phyloP scores from a whole-genome alignment of 2,797 vertebrate species.

The Taeniopygia guttata region DNA sequence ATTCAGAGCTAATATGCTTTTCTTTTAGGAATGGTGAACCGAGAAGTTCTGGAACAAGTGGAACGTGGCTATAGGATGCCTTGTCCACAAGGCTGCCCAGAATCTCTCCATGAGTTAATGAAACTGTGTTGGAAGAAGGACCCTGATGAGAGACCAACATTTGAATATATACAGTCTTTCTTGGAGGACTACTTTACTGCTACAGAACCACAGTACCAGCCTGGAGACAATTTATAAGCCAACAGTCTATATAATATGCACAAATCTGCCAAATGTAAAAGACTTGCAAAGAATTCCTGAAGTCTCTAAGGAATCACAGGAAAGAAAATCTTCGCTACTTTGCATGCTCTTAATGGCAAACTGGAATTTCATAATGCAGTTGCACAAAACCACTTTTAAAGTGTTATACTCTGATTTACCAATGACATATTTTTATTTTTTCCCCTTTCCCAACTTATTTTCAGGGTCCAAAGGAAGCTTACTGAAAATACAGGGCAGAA shows the following conservation, averaged over 20 bases:
- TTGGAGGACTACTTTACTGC: constrained; percentile 97
- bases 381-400: constrained; percentile 82
- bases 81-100: constrained; percentile 92
- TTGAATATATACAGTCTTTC: constrained; percentile 96
- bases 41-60: constrained; percentile 94
- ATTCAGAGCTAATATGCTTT: not conserved
- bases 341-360: constrained; percentile 78
- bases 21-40: constrained; percentile 90
- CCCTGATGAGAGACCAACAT: constrained; percentile 93
- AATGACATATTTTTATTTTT: constrained; percentile 62
- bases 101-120: constrained; percentile 95
- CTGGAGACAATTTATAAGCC: constrained; percentile 93
- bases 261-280: constrained; percentile 77
- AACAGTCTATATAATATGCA: constrained; percentile 64
- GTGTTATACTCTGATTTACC: constrained; percentile 76
- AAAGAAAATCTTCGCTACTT: constrained; percentile 71
- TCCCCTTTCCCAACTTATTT: constrained; percentile 37
- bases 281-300: constrained; percentile 70
- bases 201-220: constrained; percentile 96
- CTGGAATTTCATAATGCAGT: constrained; percentile 79
- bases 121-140: constrained; percentile 97
- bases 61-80: constrained; percentile 96
- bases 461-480: constrained; percentile 75
- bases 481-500: constrained; percentile 63
- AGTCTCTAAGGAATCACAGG: constrained; percentile 67